Evolutionary conservation across 2,888 invertebrate species (phyloP).

Genomic region (Hymenopus coronatus): DNA sequence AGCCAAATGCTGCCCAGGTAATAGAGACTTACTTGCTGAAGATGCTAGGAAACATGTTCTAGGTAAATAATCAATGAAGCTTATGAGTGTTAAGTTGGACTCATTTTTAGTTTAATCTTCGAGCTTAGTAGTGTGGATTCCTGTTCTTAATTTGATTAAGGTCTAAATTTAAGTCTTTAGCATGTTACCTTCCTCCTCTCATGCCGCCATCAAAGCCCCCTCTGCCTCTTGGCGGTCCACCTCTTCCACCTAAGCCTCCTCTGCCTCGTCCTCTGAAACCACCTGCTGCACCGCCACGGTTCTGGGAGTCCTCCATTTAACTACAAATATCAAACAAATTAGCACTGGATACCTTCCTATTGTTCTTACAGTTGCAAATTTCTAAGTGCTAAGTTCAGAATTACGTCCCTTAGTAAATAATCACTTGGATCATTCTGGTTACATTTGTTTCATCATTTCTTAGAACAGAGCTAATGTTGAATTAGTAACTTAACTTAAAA

Average conservation of each 20-base stretch:
- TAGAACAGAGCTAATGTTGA: neutral
- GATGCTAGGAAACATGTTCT: too few relatives aligned
- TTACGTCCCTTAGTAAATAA: neutral
- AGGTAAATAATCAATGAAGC: too few relatives aligned
- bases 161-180: too few relatives aligned
- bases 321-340: neutral
- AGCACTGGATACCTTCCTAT: neutral
- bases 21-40: too few relatives aligned
- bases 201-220: constrained; percentile 28
- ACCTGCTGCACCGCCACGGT: constrained; percentile 20
- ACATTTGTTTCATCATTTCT: neutral
- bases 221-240: constrained; percentile 29
- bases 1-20: too few relatives aligned
- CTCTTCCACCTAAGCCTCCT: constrained; percentile 26
- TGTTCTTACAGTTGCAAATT: neutral
- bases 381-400: neutral
- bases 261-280: constrained; percentile 21
- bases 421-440: neutral
- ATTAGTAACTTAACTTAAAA: too few relatives aligned
- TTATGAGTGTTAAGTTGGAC: too few relatives aligned
- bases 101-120: too few relatives aligned
- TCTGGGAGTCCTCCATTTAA: constrained; percentile 11
- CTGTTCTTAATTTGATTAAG: too few relatives aligned
- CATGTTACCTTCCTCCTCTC: constrained; percentile 22
- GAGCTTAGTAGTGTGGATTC: too few relatives aligned